Base-by-base conservation (phyloP, 1,140 invertebrate genomes). In the Penaeus vannamei region DNA sequence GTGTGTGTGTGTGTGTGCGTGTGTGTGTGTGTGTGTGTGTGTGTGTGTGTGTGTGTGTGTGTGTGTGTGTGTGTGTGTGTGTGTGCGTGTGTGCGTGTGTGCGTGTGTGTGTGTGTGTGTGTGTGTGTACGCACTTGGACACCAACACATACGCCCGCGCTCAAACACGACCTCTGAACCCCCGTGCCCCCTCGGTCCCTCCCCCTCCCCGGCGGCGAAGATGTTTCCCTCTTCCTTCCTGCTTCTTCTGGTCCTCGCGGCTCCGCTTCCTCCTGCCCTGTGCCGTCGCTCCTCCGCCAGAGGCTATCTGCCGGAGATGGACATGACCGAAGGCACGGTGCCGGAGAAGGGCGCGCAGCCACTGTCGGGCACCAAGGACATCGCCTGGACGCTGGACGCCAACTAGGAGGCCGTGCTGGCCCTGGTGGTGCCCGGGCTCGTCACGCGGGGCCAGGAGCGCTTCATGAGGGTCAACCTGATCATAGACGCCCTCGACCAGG, bases 371-470 rank as follows among this genome's bases (percentile, higher is more conserved):
- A 42, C 32, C 20, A 84, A 84, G 5, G 12, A 53, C 53, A 17
- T 36, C 23, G 0, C 23, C 29, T 62, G 10, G 29, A 32, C 29
- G 26, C 2, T 19, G 60, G 7, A 2, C 4, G 53, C 14, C 10
- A 62, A 17, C 19, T 7, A 42, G 2, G 26, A 22, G 17, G 7
- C 42, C 26, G 60, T 66, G 2, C 23, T 84, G 60, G 26, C 82
- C 0, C 61, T 84, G 29, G 26, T 84, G 29, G 19, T 84, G 61
- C 82, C 82, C n/a, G n/a, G 60, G 1, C 82, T 61, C 32, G 3
- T 84, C 62, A 84, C 82, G 0, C 62, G 22, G 2, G 26, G 82
- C 26, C 32, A 66, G 60, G 82, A 84, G 81, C 29, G 29, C 23
- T 84, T 66, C 61, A 62, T 66, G 3, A 29, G 29, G 22, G 26